Conservation (phyloP, 2,113 vertebrate species). For the Ancistrus triradiatus region DNA sequence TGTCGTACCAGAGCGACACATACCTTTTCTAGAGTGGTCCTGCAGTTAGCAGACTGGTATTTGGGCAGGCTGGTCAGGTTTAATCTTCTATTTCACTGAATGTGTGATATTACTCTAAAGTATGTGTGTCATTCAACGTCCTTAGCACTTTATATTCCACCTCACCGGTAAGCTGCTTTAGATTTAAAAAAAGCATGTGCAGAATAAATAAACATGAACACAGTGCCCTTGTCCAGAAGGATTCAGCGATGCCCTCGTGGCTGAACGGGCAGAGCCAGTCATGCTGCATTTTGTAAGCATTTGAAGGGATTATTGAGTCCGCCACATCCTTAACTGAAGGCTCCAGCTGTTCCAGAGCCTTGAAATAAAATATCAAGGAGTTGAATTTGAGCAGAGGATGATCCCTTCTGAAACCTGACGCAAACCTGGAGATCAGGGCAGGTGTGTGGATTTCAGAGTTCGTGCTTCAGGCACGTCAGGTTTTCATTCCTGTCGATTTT, state of each 20-base stretch:
- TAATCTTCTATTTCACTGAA: too few species aligned
- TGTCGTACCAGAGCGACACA: too few species aligned
- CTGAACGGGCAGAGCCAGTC: too few species aligned
- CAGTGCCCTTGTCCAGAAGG: neutral
- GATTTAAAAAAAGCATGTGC: neutral
- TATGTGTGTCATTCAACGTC: too few species aligned
- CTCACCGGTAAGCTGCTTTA: neutral
- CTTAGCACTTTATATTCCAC: neutral
- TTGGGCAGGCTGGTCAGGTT: too few species aligned
- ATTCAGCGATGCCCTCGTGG: too few species aligned
- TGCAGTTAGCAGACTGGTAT: too few species aligned
- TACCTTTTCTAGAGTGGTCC: too few species aligned
- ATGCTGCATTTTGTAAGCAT: neutral
- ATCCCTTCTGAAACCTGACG: conserved; percentile 13
- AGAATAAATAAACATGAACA: neutral
- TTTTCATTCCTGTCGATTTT: neutral
- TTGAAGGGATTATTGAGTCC: neutral
- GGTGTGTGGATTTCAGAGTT: conserved; percentile 22
- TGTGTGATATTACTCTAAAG: too few species aligned
- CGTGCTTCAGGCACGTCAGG: conserved; percentile 10
- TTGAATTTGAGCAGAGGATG: conserved; percentile 7
- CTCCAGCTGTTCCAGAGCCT: neutral
- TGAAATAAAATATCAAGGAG: neutral
- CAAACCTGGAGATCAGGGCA: conserved; percentile 11
- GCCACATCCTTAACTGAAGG: neutral